phyloP scores from a whole-genome alignment of 1,140 invertebrate species.

The Hyles euphorbiae region DNA sequence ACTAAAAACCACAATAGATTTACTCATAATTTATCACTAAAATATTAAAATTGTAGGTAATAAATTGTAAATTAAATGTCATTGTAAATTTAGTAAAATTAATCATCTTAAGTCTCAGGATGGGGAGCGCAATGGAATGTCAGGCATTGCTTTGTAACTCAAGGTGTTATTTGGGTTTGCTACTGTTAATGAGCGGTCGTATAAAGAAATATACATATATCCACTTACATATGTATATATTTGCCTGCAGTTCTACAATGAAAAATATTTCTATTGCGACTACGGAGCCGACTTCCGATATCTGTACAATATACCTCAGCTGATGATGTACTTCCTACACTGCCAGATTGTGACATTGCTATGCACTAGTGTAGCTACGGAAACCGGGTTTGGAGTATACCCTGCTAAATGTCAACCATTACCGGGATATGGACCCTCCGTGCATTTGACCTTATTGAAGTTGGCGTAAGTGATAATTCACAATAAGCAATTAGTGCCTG shows the following conservation, averaged over 20 bases:
- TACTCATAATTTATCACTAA: too few relatives aligned
- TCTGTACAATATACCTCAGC: conserved; percentile 54
- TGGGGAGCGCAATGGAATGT: too few relatives aligned
- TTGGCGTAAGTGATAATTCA: conserved; percentile 32
- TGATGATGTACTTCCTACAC: conserved; percentile 46
- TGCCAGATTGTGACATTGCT: conserved; percentile 45
- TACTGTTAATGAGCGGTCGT: too few relatives aligned
- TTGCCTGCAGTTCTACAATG: conserved; percentile 38
- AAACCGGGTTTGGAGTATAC: conserved; percentile 55
- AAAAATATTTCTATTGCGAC: conserved; percentile 38
- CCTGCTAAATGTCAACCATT: conserved; percentile 42
- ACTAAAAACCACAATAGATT: too few relatives aligned
- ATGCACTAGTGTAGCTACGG: conserved; percentile 50
- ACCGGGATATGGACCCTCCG: conserved; percentile 48
- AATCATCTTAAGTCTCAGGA: too few relatives aligned
- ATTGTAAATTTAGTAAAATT: too few relatives aligned
- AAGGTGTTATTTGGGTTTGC: too few relatives aligned
- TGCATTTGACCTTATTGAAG: conserved; percentile 36
- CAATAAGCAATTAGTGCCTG: background rate
- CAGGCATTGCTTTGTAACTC: too few relatives aligned
- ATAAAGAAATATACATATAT: too few relatives aligned
- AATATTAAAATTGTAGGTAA: too few relatives aligned
- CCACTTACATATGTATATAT: too few relatives aligned
- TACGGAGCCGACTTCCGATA: conserved; percentile 50
- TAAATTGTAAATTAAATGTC: too few relatives aligned